phyloP scores from a whole-genome alignment of 1,140 invertebrate genomes.

The Cydia pomonella region DNA sequence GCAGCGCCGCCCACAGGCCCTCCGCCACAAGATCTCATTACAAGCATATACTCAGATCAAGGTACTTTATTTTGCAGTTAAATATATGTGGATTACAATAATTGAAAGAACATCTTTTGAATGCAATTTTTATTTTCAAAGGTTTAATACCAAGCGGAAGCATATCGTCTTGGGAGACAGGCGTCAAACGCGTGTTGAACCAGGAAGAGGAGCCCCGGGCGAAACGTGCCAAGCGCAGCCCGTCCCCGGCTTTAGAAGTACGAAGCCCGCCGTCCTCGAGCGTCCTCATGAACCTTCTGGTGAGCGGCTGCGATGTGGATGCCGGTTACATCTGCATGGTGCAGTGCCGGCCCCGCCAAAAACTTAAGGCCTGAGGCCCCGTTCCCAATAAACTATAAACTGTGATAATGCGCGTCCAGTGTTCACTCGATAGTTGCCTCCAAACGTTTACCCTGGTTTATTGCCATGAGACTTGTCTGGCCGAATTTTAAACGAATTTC shows the following conservation, averaged over 20 bases:
- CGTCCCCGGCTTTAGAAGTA: constrained; percentile 59
- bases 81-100: constrained; percentile 1
- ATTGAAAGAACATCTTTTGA: constrained; percentile 9
- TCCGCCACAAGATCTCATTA: constrained; percentile 75
- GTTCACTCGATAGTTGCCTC: constrained; percentile 56
- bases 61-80: constrained; percentile 46
- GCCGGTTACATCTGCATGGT: constrained; percentile 93
- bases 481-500: constrained; percentile 56
- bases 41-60: constrained; percentile 76
- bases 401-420: constrained; percentile 78
- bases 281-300: constrained; percentile 94
- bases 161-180: constrained; percentile 69
- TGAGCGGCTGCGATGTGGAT: constrained; percentile 94
- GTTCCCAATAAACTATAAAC: constrained; percentile 54
- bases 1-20: constrained; percentile 69
- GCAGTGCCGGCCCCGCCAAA: constrained; percentile 82
- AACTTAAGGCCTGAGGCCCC: constrained; percentile 69
- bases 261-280: constrained; percentile 82
- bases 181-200: constrained; percentile 68
- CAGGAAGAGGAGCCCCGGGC: constrained; percentile 68
- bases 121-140: constrained; percentile 35
- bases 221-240: constrained; percentile 69
- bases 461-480: constrained; percentile 46
- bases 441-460: constrained; percentile 40
- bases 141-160: constrained; percentile 70